These are phyloP conservation scores for Hydriomena furcata DNA, from an alignment of 2,888 invertebrate genomes.

Conservation along the genomic window DNA sequence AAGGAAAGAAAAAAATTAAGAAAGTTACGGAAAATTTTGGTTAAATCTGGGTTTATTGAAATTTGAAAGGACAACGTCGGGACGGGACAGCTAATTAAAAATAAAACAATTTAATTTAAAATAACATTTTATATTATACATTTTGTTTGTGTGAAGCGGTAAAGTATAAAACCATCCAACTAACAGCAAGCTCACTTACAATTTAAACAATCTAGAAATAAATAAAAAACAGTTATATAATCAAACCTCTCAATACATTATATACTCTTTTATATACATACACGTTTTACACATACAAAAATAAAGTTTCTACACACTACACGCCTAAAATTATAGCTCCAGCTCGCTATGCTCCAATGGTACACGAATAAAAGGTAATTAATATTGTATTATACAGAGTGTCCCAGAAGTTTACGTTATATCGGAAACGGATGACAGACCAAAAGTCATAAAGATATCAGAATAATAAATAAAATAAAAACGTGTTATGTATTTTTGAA, in stretches of 20 bases:
- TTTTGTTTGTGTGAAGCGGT: conserved; percentile 35
- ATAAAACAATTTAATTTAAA: conserved; percentile 29
- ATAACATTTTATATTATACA: conserved; percentile 40
- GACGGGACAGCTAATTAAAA: conserved; percentile 1
- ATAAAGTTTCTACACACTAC: conserved; percentile 9
- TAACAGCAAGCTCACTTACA: conserved; percentile 28
- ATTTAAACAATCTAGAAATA: conserved; percentile 30
- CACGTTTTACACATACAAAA: conserved; percentile 18
- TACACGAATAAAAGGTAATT: no score
- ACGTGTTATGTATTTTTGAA: no score
- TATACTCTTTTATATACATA: conserved; percentile 15
- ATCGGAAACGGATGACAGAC: no score
- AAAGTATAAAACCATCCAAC: conserved; percentile 25
- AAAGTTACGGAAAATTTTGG: no score
- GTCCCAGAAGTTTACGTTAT: no score
- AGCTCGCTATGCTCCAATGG: no score
- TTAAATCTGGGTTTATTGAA: no score
- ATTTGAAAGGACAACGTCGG: no score
- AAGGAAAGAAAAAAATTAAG: no score
- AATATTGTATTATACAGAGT: no score
- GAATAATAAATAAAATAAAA: no score
- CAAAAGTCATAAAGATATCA: no score
- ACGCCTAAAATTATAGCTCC: not conserved
- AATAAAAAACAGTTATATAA: conserved; percentile 28
- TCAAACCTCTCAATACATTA: conserved; percentile 18